Evolutionary conservation across 1,140 invertebrate species (phyloP), one percentile per base, ranked within the genome.

Genomic region (Tetramorium simillimum): DNA sequence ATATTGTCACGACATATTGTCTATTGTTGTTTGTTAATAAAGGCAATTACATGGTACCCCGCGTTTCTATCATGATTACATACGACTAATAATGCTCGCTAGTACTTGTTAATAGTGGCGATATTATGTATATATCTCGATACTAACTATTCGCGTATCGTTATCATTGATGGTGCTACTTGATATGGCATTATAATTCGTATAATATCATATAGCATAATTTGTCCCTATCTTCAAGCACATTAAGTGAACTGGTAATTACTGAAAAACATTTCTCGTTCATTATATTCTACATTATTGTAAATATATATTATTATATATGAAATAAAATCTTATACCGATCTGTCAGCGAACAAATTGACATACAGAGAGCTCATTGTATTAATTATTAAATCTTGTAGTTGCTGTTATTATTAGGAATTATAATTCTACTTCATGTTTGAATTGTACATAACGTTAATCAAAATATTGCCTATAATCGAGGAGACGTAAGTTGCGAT

Each of bases 21-120:
- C 63, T 69, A 81, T 81, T 81, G 46, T 70, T 81, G 49, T 69
- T 81, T 53, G 77, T 81, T 81, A 81, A 81, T 81, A 81, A 80
- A 40, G 63, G 21, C 63, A 81, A 81, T 81, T 81, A 81, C 16
- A 81, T 53, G 37, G 37, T 77, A 77, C 24, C 75, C 37, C 14
- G n/a, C 62, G 28, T 43, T 81, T 40, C 63, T 70, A 81, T 81
- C 51, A 21, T 81, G 63, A 81, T 81, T 56, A 81, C 49, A 56
- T 81, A 70, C 28, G 43, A 65, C 49, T 81, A 81, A 81, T 81
- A 81, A 53, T 67, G 28, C 16, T 16, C 14, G n/a, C 63, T 69
- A 40, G 63, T 53, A 53, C n/a, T 81, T 40, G 46, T 33, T 81
- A 81, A 81, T 81, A 81, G 77, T 28, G 33, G 33, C 14, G 5